phyloP scores from a whole-genome alignment of 1,140 invertebrate species.

The Drosophila micromelanica region DNA sequence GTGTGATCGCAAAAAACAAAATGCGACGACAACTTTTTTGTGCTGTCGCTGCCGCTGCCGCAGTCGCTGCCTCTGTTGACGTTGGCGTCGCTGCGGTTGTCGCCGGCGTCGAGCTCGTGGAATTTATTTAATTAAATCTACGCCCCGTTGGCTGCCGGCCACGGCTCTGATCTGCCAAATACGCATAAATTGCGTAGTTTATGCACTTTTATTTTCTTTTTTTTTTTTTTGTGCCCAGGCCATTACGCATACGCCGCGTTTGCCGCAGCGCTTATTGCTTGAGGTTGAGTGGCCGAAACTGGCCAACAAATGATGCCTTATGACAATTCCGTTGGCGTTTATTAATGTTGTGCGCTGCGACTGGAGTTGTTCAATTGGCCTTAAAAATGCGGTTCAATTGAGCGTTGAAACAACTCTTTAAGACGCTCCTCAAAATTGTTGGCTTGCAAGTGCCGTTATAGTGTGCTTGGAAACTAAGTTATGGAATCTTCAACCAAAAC shows the following conservation, averaged over 20 bases:
- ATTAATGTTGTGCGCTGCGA: constrained; percentile 43
- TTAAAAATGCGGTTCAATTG: constrained; percentile 45
- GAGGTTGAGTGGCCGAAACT: constrained; percentile 27
- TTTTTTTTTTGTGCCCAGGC: too few species aligned
- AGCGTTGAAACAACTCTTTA: constrained; percentile 9
- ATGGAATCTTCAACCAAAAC: neutral
- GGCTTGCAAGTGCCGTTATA: neutral
- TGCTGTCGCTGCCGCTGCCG: constrained; percentile 21
- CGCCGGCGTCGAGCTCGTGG: constrained; percentile 54
- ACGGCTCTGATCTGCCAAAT: constrained; percentile 51
- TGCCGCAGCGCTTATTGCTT: constrained; percentile 20
- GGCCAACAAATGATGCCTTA: constrained; percentile 48
- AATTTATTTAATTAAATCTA: constrained; percentile 84
- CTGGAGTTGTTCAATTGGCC: constrained; percentile 32
- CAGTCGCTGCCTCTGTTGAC: constrained; percentile 5
- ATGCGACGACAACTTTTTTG: constrained; percentile 57
- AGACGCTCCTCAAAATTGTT: neutral
- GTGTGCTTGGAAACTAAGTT: neutral
- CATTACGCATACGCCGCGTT: constrained; percentile 66
- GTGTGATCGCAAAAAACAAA: constrained; percentile 50
- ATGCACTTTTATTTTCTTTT: too few species aligned
- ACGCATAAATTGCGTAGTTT: constrained; percentile 78
- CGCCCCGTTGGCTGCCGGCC: constrained; percentile 71
- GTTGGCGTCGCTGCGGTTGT: neutral
- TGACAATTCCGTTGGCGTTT: constrained; percentile 67